These are phyloP conservation scores for Orientallactaga sibirica DNA, from an alignment of 2,797 vertebrate species.

Conservation along the genomic window DNA sequence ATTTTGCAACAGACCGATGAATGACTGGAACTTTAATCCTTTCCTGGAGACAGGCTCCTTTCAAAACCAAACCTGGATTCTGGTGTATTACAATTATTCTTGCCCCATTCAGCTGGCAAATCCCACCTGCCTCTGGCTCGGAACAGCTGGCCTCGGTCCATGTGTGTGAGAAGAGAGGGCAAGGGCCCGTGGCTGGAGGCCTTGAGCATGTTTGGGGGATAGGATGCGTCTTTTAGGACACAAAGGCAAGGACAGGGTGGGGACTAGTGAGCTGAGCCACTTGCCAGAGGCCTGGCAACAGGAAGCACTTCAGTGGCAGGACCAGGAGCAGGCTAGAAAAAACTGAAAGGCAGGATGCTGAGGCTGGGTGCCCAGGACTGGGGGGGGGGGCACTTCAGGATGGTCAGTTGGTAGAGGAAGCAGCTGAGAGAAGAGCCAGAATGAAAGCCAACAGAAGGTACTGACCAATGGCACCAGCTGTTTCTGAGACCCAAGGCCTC, in stretches of 20 bases:
- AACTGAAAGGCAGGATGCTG: neutral
- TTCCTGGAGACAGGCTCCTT: constrained; percentile 60
- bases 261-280: neutral
- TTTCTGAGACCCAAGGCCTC: neutral
- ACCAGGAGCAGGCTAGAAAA: neutral
- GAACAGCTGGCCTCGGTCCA: neutral
- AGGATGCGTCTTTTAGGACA: neutral
- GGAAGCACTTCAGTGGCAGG: neutral
- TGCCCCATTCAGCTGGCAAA: neutral
- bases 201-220: neutral
- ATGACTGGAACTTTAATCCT: neutral
- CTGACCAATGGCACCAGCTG: neutral
- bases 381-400: neutral
- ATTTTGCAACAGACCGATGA: constrained; percentile 44
- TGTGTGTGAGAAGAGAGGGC: neutral
- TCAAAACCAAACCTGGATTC: constrained; percentile 38
- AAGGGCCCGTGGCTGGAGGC: neutral
- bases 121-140: neutral
- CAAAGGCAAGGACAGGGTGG: neutral
- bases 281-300: neutral
- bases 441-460: neutral
- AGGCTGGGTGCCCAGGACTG: neutral
- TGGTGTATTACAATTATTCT: constrained; percentile 57
- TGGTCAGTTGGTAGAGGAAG: neutral
- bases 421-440: neutral